Conservation (phyloP, 2,113 vertebrate species). For the Donacobius atricapilla region DNA sequence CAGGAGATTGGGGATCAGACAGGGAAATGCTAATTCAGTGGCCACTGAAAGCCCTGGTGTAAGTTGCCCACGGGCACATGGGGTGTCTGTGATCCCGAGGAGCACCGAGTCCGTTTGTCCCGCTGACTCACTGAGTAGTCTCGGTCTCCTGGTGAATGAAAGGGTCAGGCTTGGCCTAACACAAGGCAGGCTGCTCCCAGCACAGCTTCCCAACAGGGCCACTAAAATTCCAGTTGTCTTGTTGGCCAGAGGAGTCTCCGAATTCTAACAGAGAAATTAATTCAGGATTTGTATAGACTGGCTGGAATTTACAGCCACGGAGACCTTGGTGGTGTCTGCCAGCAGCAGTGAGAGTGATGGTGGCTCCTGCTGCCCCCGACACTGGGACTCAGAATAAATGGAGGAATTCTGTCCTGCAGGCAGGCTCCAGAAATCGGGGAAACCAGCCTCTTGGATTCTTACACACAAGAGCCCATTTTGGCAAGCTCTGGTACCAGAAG, state of each 20-base stretch:
- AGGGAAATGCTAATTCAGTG: constrained; percentile 31
- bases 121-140: background rate
- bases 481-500: background rate
- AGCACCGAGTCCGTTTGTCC: background rate
- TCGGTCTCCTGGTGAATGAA: background rate
- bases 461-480: background rate
- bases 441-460: background rate
- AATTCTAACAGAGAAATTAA: background rate
- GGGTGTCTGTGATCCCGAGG: background rate
- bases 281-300: background rate
- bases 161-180: background rate
- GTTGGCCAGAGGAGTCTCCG: background rate
- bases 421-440: background rate
- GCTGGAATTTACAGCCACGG: background rate
- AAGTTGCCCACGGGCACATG: constrained; percentile 7
- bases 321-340: background rate
- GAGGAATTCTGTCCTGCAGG: background rate
- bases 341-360: background rate
- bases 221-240: accelerated
- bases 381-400: background rate
- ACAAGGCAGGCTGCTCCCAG: background rate
- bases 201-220: background rate
- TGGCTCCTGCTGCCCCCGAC: background rate
- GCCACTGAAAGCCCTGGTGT: background rate
- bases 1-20: constrained; percentile 52